These are phyloP conservation scores for Poicephalus meyeri DNA, from an alignment of 2,113 vertebrate species.

Conservation along the genomic window DNA sequence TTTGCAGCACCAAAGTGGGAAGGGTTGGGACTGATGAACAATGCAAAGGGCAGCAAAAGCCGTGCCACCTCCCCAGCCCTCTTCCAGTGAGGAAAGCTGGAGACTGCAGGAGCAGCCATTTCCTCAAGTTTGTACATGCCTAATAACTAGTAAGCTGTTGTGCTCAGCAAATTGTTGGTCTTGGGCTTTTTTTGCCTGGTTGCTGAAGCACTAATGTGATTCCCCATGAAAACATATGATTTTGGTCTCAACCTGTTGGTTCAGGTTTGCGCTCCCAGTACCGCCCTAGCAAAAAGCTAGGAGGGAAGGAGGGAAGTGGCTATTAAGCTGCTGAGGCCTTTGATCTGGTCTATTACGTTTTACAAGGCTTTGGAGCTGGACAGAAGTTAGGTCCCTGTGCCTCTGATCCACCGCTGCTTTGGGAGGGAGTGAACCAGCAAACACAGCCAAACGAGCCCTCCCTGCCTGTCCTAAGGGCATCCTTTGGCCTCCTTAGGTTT, in stretches of 20 bases:
- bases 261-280: not conserved
- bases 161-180: not conserved
- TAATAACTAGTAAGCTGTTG: not conserved
- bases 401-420: not conserved
- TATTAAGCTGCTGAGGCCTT: conserved; percentile 46
- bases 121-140: conserved; percentile 42
- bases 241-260: conserved; percentile 15
- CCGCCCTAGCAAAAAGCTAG: not conserved
- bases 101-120: not conserved
- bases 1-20: not conserved
- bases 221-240: not conserved
- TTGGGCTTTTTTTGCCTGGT: not conserved
- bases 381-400: not conserved
- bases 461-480: not conserved
- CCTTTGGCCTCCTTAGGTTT: not conserved
- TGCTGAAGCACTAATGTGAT: not conserved
- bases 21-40: rapidly evolving
- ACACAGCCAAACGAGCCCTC: not conserved
- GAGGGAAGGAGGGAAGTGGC: conserved; percentile 5
- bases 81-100: not conserved
- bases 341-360: conserved; percentile 59
- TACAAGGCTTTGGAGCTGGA: not conserved
- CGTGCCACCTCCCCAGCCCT: not conserved
- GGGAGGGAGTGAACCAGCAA: not conserved
- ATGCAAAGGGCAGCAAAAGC: not conserved